These are phyloP conservation scores for Macrobrachium rosenbergii DNA, from an alignment of 1,140 invertebrate genomes.

Conservation along the genomic window DNA sequence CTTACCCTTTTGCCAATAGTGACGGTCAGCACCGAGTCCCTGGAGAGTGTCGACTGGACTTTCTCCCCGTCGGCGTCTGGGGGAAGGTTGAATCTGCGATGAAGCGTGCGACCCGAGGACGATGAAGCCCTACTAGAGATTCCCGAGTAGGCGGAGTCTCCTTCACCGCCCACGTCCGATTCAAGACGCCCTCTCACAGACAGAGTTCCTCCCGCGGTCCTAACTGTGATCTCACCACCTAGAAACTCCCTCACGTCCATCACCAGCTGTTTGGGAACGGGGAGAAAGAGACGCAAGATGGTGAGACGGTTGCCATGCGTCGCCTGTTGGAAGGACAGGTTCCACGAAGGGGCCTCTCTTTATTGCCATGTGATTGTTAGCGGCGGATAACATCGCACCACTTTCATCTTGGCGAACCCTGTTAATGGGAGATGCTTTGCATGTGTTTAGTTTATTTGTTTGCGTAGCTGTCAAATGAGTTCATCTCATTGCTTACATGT, in stretches of 20 bases:
- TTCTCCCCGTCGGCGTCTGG: conserved; percentile 62
- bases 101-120: conserved; percentile 50
- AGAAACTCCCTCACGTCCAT: conserved; percentile 65
- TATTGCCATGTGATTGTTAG: too few relatives aligned
- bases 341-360: too few relatives aligned
- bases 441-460: too few relatives aligned
- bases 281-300: background rate
- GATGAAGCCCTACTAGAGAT: conserved; percentile 19
- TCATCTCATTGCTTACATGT: too few relatives aligned
- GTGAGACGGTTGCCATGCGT: background rate
- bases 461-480: too few relatives aligned
- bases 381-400: too few relatives aligned
- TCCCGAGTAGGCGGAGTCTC: background rate
- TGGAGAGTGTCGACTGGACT: conserved; percentile 53
- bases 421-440: too few relatives aligned
- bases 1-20: conserved; percentile 65
- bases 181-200: conserved; percentile 63
- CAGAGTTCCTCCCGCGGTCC: conserved; percentile 63
- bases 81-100: conserved; percentile 61
- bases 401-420: too few relatives aligned
- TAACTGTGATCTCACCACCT: conserved; percentile 64
- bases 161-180: conserved; percentile 4
- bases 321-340: too few relatives aligned
- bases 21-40: conserved; percentile 64
- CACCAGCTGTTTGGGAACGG: conserved; percentile 52